Conservation (phyloP, 2,888 invertebrate genomes). For the Eupithecia exiguata region DNA sequence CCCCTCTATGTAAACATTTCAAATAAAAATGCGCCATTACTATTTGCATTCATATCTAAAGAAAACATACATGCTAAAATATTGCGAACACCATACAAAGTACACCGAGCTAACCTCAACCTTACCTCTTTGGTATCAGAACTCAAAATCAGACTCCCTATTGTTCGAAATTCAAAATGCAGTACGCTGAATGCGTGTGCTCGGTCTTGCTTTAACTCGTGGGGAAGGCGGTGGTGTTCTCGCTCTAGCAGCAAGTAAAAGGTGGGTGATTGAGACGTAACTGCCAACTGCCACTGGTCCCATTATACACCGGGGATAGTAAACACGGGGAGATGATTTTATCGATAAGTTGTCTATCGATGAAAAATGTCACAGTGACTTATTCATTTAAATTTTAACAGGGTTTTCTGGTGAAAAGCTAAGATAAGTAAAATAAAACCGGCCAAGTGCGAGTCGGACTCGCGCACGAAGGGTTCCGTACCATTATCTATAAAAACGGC, state of each 20-base stretch:
- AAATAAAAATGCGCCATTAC: slow-evolving; percentile 83
- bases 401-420: not conserved
- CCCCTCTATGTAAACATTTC: slow-evolving; percentile 82
- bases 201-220: slow-evolving; percentile 54
- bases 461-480: too few species aligned
- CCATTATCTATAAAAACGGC: too few species aligned
- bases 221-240: slow-evolving; percentile 45
- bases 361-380: slow-evolving; percentile 15
- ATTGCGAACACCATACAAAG: slow-evolving; percentile 64
- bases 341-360: slow-evolving; percentile 49
- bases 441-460: too few species aligned
- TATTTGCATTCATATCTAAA: slow-evolving; percentile 84
- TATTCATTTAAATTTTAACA: not conserved
- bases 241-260: slow-evolving; percentile 73
- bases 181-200: slow-evolving; percentile 69
- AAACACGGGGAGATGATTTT: slow-evolving; percentile 59
- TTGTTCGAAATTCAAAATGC: slow-evolving; percentile 64
- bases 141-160: slow-evolving; percentile 27
- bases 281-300: slow-evolving; percentile 83
- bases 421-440: not conserved
- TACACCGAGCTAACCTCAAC: slow-evolving; percentile 39
- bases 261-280: slow-evolving; percentile 82
- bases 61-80: slow-evolving; percentile 83
- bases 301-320: slow-evolving; percentile 78
- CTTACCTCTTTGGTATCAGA: slow-evolving; percentile 13